Evolutionary conservation across 2,797 vertebrate genomes (phyloP).

Genomic region (Mus caroli): DNA sequence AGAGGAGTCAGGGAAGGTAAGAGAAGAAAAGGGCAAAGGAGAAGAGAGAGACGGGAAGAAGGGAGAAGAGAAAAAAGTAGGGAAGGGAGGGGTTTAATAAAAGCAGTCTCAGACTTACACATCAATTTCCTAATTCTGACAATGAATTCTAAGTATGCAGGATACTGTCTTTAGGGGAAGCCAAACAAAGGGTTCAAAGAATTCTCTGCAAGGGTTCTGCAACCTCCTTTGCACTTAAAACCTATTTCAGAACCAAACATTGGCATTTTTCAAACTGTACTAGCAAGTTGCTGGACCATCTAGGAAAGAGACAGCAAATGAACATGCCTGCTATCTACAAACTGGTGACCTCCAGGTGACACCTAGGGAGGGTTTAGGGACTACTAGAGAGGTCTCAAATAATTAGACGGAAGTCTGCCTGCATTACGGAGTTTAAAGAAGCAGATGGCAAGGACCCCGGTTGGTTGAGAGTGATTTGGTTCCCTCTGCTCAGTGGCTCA

Average conservation of each 20-base stretch:
- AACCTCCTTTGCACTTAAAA: conserved; percentile 32
- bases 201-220: background rate
- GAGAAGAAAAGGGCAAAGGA: fast-evolving
- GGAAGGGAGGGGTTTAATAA: background rate
- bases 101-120: background rate
- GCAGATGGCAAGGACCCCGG: background rate
- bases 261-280: background rate
- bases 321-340: background rate
- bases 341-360: fast-evolving
- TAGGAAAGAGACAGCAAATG: background rate
- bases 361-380: background rate
- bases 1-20: background rate
- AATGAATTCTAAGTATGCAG: background rate
- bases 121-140: background rate
- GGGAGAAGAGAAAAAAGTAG: fast-evolving
- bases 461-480: background rate
- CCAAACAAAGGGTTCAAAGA: background rate
- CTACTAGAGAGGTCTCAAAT: background rate
- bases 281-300: background rate
- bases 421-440: background rate
- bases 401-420: background rate
- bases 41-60: no score
- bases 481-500: background rate
- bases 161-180: background rate
- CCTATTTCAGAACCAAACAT: conserved; percentile 1